Evolutionary conservation across 2,113 vertebrate genomes (phyloP), one percentile per base, ranked within the genome.

Genomic region (Odocoileus hemionus): DNA sequence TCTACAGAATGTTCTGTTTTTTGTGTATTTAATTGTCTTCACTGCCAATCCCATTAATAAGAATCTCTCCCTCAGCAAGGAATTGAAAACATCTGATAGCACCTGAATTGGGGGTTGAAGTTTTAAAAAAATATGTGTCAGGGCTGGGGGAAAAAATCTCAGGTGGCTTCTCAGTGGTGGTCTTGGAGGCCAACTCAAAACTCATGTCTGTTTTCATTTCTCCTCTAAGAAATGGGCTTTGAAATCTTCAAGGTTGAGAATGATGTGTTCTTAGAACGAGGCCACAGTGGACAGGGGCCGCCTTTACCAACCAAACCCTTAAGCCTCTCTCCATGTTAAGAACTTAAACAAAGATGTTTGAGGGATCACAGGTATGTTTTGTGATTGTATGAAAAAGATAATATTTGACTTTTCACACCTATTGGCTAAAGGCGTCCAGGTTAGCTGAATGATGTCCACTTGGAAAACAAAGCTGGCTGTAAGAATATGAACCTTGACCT

Each of bases 1-100:
- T 89, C 95, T 89, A 70, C 64, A 89, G 76, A 97, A 80, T 39
- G 82, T 95, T 78, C 95, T 79, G 25, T 26, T 92, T 58, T 91
- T 61, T 79, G 55, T 76, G 91, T 78, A 45, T 93, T 79, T 93
- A 64, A 76, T 94, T 95, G 17, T 78, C 57, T 87, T 58, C 39
- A 33, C 10, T 0, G 80, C 91, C 84, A 80, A 9, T 91, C 88
- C 19, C 60, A 26, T 54, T 86, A 36, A 67, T n/a, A 76, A 78
- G 90, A 95, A 57, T 28, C 13, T 19, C 7, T 89, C 74, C n/a
- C 74, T 52, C 54, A 57, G 76, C 26, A 58, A 88, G 54, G 80
- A 96, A 67, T 78, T 60, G 87, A 45, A 97, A 97, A 1, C 12
- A 47, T 55, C 17, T 1, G 8, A 21, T 33, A 82, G 64, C 58